Evolutionary conservation across 2,113 vertebrate genomes (phyloP).

Genomic region (Gila orcuttii): DNA sequence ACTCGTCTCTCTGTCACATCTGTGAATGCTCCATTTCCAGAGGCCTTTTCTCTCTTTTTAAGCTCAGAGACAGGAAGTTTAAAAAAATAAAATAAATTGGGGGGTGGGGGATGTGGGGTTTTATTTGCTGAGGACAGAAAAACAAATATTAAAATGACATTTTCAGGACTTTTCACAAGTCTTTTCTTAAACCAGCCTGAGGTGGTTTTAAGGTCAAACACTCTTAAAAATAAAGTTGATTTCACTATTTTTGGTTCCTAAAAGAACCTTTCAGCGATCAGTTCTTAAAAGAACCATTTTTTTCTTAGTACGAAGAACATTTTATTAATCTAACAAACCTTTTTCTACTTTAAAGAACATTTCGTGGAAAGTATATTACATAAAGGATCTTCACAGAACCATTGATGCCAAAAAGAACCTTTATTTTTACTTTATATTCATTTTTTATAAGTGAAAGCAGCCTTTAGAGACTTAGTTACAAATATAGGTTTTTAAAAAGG

Average conservation of each 20-base stretch:
- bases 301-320: background rate
- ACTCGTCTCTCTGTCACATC: conserved; percentile 19
- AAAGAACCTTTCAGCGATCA: background rate
- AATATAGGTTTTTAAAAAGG: too few species aligned
- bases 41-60: conserved; percentile 7
- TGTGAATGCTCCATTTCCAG: background rate
- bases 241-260: background rate
- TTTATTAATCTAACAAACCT: background rate
- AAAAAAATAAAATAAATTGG: too few species aligned
- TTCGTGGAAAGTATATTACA: background rate
- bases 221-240: background rate
- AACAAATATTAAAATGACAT: too few species aligned
- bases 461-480: too few species aligned
- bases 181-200: background rate
- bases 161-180: background rate
- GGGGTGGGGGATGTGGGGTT: too few species aligned
- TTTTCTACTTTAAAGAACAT: background rate
- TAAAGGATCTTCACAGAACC: background rate
- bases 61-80: background rate
- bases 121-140: background rate
- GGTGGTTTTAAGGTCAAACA: background rate
- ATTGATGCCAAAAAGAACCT: too few species aligned
- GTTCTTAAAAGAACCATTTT: background rate
- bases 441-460: too few species aligned
- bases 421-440: too few species aligned